These are phyloP conservation scores for Corapipo altera DNA, from an alignment of 2,113 vertebrate genomes.

Conservation along the genomic window DNA sequence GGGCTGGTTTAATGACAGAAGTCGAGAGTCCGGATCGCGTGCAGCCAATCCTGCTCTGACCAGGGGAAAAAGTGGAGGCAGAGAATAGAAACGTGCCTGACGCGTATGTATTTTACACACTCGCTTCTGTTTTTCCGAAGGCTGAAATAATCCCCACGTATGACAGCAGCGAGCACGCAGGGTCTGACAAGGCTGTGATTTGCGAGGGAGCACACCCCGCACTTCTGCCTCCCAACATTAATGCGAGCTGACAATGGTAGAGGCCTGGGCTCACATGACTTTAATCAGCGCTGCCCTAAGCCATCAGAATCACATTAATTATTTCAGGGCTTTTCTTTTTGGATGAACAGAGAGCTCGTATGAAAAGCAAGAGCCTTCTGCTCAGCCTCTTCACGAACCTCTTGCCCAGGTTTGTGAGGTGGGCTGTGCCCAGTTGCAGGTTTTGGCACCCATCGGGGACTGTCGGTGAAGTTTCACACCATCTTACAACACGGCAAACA, in stretches of 20 bases:
- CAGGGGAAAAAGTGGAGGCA: not conserved
- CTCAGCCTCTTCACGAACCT: not conserved
- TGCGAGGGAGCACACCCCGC: constrained; percentile 2
- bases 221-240: constrained; percentile 51
- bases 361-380: not conserved
- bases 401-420: not conserved
- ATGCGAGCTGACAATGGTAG: constrained; percentile 75
- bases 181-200: constrained; percentile 36
- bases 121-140: constrained; percentile 43
- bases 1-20: not conserved
- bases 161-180: not conserved
- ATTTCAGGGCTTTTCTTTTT: constrained; percentile 63
- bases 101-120: not conserved
- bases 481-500: not conserved
- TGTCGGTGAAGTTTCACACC: constrained; percentile 64
- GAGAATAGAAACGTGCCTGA: not conserved
- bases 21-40: rapidly evolving
- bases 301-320: constrained; percentile 67
- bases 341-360: constrained; percentile 10
- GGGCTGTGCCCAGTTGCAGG: not conserved
- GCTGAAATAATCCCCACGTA: constrained; percentile 36
- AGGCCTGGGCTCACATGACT: constrained; percentile 71
- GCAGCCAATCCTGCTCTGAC: not conserved
- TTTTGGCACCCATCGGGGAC: not conserved
- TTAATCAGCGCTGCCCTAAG: constrained; percentile 54